Evolutionary conservation across 2,797 vertebrate genomes (phyloP).

Genomic region (Lagodon rhomboides): DNA sequence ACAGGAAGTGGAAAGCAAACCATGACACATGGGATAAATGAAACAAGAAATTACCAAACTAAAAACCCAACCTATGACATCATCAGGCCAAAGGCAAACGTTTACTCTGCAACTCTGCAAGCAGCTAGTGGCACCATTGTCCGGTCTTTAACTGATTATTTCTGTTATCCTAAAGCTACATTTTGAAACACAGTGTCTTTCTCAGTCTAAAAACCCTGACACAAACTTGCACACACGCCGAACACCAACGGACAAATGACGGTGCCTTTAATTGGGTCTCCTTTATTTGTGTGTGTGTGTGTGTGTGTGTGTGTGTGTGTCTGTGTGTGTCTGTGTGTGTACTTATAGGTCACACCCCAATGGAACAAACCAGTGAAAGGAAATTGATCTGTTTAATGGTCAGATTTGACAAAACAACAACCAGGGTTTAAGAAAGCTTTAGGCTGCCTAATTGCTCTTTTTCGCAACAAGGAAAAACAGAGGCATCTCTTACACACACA

Average conservation of each 20-base stretch:
- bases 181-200: slow-evolving; percentile 6
- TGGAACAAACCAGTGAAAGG: slow-evolving; percentile 20
- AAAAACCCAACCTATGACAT: too few species aligned
- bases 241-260: not conserved
- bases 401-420: slow-evolving; percentile 28
- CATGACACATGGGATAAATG: not conserved
- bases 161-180: not conserved
- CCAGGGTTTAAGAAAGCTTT: slow-evolving; percentile 22
- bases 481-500: not conserved
- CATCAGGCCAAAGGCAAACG: too few species aligned
- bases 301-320: not conserved
- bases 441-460: slow-evolving; percentile 9
- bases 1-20: too few species aligned
- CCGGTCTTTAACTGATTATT: not conserved
- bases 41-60: too few species aligned
- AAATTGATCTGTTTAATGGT: slow-evolving; percentile 30
- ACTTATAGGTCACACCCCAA: slow-evolving; percentile 14
- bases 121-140: not conserved
- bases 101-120: not conserved
- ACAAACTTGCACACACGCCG: not conserved
- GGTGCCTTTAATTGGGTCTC: not conserved
- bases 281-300: not conserved
- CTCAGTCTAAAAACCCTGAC: not conserved
- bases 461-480: slow-evolving; percentile 5
- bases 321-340: not conserved